Base-by-base conservation (phyloP, 1,140 invertebrate species). In the Delia radicum region DNA sequence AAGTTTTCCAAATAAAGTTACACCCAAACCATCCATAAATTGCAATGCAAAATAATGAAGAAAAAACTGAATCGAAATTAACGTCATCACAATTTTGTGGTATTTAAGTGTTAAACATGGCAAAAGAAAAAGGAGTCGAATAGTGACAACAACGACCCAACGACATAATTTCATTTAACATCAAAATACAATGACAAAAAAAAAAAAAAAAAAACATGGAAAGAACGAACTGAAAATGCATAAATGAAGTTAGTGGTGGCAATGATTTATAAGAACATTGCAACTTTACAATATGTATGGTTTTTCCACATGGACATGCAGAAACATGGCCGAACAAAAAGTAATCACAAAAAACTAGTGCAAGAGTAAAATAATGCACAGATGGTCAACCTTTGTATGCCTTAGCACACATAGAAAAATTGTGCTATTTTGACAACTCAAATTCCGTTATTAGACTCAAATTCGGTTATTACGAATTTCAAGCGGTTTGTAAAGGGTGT, bases 241-340 rank as follows among this genome's bases (percentile, higher is more conserved):
- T 28, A 31, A 67, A 31, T 31, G 27, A 31, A 31, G 63, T 67
- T 29, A 67, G 63, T 67, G 63, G 63, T 29, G 63, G 63, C 63
- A 67, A 31, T 67, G 63, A 67, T 67, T 67, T 67, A 67, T 67
- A 31, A 31, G 63, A 67, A 31, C 15, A 67, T 29, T 67, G 63
- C 63, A 67, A n/a, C 63, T 67, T 67, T 67, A 29, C 63, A 67
- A 33, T 67, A 67, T 55, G 42, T 48, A 18, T n/a, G n/a, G n/a
- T n/a, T n/a, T 4, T 55, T 21, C 21, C 5, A 8, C 48, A 15
- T 55, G 48, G 18, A 55, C 48, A 55, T 55, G 48, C 48, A 55
- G 48, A 55, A 55, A n/a, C n/a, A n/a, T n/a, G n/a, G n/a, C n/a
- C n/a, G n/a, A n/a, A n/a, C n/a, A n/a, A n/a, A n/a, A n/a, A n/a